Conservation (phyloP, 2,888 invertebrate species). For the Drosophila nigritarsus region DNA sequence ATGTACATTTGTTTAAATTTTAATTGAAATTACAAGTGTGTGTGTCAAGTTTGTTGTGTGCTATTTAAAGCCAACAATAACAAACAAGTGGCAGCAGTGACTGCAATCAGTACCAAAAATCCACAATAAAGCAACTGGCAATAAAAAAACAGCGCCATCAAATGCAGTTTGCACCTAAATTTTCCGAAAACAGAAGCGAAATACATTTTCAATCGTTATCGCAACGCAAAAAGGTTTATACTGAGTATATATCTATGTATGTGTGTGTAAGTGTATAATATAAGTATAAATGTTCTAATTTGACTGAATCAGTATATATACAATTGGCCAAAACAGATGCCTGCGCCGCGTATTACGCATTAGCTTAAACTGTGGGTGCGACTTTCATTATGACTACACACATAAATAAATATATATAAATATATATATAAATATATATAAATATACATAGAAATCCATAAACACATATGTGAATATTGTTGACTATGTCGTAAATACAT, state of each 20-base stretch:
- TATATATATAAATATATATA: background rate
- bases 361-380: slow-evolving; percentile 3
- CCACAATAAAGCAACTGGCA: background rate
- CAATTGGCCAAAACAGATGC: slow-evolving; percentile 20
- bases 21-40: slow-evolving; percentile 26
- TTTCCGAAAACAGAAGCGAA: slow-evolving; percentile 11
- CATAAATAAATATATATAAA: background rate
- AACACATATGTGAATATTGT: background rate
- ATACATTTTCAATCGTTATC: slow-evolving; percentile 11
- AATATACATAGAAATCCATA: too few relatives aligned
- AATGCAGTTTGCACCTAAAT: slow-evolving; percentile 9
- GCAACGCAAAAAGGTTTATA: slow-evolving; percentile 14
- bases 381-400: background rate
- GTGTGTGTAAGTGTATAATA: background rate
- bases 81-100: slow-evolving; percentile 4
- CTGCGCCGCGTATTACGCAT: slow-evolving; percentile 9
- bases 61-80: slow-evolving; percentile 23
- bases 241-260: background rate
- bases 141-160: slow-evolving; percentile 7
- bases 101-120: background rate
- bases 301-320: background rate
- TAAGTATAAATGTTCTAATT: background rate
- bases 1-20: slow-evolving; percentile 4
- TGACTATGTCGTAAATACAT: background rate
- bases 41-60: slow-evolving; percentile 20